Conservation (phyloP, 2,797 vertebrate genomes). For the Bradypodion pumilum region DNA sequence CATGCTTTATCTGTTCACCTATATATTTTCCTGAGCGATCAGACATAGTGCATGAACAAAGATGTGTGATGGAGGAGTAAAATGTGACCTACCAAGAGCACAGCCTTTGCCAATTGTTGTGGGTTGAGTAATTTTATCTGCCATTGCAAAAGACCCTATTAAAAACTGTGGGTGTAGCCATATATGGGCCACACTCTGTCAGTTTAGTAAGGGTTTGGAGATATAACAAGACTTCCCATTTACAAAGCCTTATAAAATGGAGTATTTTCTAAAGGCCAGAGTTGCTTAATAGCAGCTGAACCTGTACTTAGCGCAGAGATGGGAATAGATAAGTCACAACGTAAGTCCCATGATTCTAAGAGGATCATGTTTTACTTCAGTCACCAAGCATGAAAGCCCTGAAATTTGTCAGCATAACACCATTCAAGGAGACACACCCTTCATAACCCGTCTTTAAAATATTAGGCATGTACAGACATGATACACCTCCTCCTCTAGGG, state of each 20-base stretch:
- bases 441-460: slow-evolving; percentile 34
- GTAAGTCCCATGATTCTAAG: slow-evolving; percentile 40
- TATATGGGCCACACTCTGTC: slow-evolving; percentile 9
- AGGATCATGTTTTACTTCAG: slow-evolving; percentile 25
- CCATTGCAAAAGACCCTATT: background rate
- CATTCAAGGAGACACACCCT: slow-evolving; percentile 49
- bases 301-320: slow-evolving; percentile 5
- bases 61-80: background rate
- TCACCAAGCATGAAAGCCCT: slow-evolving; percentile 27
- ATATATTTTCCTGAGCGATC: background rate
- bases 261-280: slow-evolving; percentile 60
- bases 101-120: background rate
- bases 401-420: slow-evolving; percentile 19
- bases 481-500: slow-evolving; percentile 29
- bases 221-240: slow-evolving; percentile 18
- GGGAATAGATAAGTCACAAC: slow-evolving; percentile 51
- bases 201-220: slow-evolving; percentile 11
- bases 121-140: background rate
- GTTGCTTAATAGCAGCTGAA: slow-evolving; percentile 52
- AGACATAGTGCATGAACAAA: background rate
- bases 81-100: background rate
- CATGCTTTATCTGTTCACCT: no score
- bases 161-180: background rate
- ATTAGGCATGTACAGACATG: slow-evolving; percentile 56
- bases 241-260: slow-evolving; percentile 53